A percentile compares a stretch with the other conserved stretches of the same genome.
Evolutionary conservation across 2,113 vertebrate species (phyloP).

Genomic region (Trematocara unimaculatum): DNA sequence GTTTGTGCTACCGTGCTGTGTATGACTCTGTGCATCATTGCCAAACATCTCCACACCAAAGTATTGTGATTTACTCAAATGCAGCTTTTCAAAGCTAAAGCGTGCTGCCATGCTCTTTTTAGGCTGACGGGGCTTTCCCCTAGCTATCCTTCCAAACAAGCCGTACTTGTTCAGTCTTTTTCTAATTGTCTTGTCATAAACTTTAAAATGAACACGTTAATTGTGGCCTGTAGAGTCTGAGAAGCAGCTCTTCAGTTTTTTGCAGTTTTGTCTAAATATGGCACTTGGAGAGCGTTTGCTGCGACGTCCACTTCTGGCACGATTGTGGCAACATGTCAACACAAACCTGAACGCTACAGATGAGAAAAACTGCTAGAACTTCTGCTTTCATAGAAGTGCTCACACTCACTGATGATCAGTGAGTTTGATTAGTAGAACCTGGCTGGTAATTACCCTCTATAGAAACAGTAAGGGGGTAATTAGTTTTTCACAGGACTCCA

Average conservation of each 20-base stretch:
- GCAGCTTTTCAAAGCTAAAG: background rate
- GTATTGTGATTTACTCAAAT: background rate
- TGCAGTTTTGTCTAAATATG: background rate
- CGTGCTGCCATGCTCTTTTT: background rate
- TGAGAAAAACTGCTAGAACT: fast-evolving
- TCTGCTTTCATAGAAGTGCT: background rate
- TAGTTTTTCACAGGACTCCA: fast-evolving
- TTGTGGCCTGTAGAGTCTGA: background rate
- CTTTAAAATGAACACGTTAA: background rate
- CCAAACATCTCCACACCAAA: background rate
- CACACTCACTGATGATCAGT: background rate
- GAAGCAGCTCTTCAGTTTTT: background rate
- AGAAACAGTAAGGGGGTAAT: background rate
- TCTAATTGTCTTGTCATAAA: background rate
- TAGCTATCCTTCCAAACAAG: fast-evolving
- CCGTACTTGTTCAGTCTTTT: background rate
- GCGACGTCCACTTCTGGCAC: background rate
- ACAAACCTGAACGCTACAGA: background rate
- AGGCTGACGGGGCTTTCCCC: fast-evolving
- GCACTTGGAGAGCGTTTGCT: background rate
- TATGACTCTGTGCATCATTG: background rate
- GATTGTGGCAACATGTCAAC: background rate
- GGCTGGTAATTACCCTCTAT: background rate
- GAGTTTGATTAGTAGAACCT: background rate
- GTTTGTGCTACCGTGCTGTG: background rate